Base-by-base conservation (phyloP, 2,888 invertebrate species). In the Mycalesis mineus region DNA sequence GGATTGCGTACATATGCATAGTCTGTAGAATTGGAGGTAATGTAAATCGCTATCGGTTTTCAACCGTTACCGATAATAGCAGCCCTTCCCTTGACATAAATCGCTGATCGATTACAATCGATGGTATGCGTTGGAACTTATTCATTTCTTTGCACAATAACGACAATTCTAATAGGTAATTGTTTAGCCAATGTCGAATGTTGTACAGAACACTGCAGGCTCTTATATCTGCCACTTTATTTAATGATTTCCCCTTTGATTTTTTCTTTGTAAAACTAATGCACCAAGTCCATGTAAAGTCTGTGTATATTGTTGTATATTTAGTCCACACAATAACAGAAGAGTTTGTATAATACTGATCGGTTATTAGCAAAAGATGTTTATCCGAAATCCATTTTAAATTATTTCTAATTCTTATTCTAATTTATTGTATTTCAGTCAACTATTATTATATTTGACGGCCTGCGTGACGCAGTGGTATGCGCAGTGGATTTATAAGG, bases 221-320 rank as follows among this genome's bases (percentile, higher is more conserved):
- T 45, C 58, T 39, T 36, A 31, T 50, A 40, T 47, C 44, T 49
- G 51, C 13, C n/a, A 41, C 45, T 50, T 7, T 14, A 41, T 62
- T 63, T 4, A 44, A 41, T 58, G 57, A 58, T 65, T 62, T 50
- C 44, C 40, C 60, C 68, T 71, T 60, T 63, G 60, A 64, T 57
- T 55, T 45, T 47, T 64, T 66, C 42, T 47, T 64, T 66, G 52
- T 60, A 68, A 71, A 71, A 74, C 76, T 72, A 59, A 65, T 70
- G 78, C 80, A 74, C 75, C 52, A 42, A 52, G 52, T 42, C 33
- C 33, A 14, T n/a, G 13, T 33, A 52, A 76, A 77, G 80, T 77
- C 75, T 71, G 66, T 54, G 64, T 67, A 56, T 15, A n/a, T 15
- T 44, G 29, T 15, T 29, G 29, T 40, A 14, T 40, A 9, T 14